Conservation (phyloP, 1,140 invertebrate species). For the Mizuhopecten yessoensis region DNA sequence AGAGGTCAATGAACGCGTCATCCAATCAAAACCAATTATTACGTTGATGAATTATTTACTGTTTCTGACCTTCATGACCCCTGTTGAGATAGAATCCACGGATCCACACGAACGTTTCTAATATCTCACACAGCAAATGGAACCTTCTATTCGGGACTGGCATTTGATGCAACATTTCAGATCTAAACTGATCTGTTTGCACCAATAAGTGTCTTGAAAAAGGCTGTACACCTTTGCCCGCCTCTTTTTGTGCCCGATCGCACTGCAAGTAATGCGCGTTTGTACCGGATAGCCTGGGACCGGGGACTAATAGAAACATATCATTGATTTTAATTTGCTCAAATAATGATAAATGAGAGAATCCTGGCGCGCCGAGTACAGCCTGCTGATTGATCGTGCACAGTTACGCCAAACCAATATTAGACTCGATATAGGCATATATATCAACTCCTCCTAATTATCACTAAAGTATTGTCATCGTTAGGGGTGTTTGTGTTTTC, state of each 20-base stretch:
- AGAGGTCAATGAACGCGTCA: neutral
- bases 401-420: neutral
- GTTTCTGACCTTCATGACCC: too few species aligned
- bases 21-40: neutral
- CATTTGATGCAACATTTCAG: neutral
- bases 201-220: neutral
- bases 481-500: too few species aligned
- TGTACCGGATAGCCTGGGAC: neutral
- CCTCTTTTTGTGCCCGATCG: neutral
- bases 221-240: neutral
- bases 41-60: too few species aligned
- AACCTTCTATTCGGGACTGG: neutral
- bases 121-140: too few species aligned
- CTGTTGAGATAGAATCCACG: too few species aligned
- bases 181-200: neutral
- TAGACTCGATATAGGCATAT: neutral
- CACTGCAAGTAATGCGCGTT: neutral
- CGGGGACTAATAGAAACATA: neutral
- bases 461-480: neutral
- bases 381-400: neutral
- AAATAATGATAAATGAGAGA: slow-evolving; percentile 11
- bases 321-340: slow-evolving; percentile 18
- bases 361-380: neutral
- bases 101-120: too few species aligned
- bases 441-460: neutral